Conservation (phyloP, 2,888 invertebrate genomes). For the Leptopilina drosophilae region DNA sequence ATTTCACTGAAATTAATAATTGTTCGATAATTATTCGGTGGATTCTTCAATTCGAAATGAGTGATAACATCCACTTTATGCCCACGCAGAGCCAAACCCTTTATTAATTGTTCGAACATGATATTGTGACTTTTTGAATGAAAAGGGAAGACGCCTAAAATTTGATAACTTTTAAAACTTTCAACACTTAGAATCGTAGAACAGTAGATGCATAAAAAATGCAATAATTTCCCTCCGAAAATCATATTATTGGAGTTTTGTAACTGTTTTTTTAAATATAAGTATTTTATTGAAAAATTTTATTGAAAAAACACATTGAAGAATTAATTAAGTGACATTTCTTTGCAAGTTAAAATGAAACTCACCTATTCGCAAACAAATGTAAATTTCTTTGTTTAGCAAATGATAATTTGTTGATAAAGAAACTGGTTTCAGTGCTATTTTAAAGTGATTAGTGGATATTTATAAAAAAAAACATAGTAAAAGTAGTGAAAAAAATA, state of each 20-base stretch:
- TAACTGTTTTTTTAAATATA: no score
- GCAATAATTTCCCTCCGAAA: not conserved
- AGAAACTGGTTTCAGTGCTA: not conserved
- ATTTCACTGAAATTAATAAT: not conserved
- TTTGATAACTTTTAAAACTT: constrained; percentile 62
- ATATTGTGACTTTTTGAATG: constrained; percentile 77
- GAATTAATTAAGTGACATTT: no score
- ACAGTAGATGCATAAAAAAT: not conserved
- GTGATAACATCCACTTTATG: constrained; percentile 75
- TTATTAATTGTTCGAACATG: constrained; percentile 75
- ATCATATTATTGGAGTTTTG: not conserved
- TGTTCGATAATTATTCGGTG: not conserved
- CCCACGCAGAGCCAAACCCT: constrained; percentile 75
- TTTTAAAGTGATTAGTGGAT: not conserved
- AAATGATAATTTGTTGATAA: not conserved
- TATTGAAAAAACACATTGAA: no score
- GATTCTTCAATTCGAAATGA: not conserved
- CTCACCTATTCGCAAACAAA: no score
- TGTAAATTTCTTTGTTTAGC: not conserved
- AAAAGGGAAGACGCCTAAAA: constrained; percentile 76
- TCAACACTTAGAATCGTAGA: not conserved
- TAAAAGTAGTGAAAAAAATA: no score
- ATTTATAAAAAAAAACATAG: no score
- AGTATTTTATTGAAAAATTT: no score
- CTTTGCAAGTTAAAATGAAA: no score